Base-by-base conservation (phyloP, 1,140 invertebrate genomes). In the Wasmannia auropunctata region DNA sequence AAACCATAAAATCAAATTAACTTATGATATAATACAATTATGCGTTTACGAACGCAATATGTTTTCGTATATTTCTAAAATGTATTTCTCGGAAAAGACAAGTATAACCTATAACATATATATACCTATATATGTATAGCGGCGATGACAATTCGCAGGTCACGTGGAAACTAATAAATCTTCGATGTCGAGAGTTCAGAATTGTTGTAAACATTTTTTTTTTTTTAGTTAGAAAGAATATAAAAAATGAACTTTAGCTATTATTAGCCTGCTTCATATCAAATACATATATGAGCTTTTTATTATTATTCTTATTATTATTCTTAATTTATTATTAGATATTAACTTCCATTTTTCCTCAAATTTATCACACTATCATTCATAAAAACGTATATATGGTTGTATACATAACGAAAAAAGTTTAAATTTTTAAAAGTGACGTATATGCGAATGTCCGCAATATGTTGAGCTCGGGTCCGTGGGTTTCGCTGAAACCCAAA, bases 141-240 rank as follows among this genome's bases (percentile, higher is more conserved):
- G 11, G 8, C 14, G 43, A 2, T n/a, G 19, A 43, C 28, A 22
- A n/a, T 54, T 25, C 14, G 11, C 8, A 34, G 3, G 14, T 40
- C 22, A 58, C 25, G 22, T 43, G 37, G 37, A 46, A 28, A 46
- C 75, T 34, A 63, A n/a, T 65, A 80, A 80, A 54, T 54, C 16
- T 46, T 54, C 11, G 62, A 80, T 40, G 37, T 80, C 34, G 34
- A 40, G 10, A 40, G 10, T 28, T 40, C 10, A 46, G 4, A 46
- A 22, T 22, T 40, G 10, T 40, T 10, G 40, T 16, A 63, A 63
- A 34, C 8, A 0, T 37, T n/a, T 37, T 63, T 11, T 22, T 37
- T n/a, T 37, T 63, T 11, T 22, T 63, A 60, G 31, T 31, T 31
- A 60, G 31, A 60, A 60, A 56, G 22, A 4, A 60, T 14, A 60